phyloP scores from a whole-genome alignment of 2,888 invertebrate genomes.

The Fragum sueziense region DNA sequence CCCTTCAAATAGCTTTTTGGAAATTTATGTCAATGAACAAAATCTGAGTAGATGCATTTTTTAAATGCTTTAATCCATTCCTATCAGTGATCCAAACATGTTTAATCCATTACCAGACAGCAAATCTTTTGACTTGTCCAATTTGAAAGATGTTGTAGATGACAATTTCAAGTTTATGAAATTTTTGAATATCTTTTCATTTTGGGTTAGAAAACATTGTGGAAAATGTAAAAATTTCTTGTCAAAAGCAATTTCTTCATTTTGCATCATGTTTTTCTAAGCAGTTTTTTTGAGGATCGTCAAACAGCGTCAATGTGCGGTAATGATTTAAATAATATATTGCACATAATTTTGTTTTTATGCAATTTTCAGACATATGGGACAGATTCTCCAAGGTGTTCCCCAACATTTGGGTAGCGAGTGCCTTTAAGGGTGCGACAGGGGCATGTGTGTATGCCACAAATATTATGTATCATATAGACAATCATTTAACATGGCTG shows the following conservation, averaged over 20 bases:
- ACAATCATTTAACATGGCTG: conserved; percentile 90
- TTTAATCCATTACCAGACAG: no score
- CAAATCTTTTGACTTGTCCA: no score
- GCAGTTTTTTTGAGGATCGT: background rate
- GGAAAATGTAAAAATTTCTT: no score
- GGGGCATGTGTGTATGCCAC: conserved; percentile 88
- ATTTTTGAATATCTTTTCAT: no score
- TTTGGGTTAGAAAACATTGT: no score
- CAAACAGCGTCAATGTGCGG: background rate
- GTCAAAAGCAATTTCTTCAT: no score
- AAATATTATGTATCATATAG: conserved; percentile 87
- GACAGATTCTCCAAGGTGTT: conserved; percentile 87
- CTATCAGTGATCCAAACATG: background rate
- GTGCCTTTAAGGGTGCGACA: conserved; percentile 94
- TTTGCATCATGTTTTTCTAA: no score
- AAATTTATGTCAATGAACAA: no score
- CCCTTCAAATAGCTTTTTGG: no score
- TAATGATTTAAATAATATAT: background rate
- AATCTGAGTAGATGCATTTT: background rate
- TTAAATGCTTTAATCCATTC: background rate
- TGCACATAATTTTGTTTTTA: background rate
- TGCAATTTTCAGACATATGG: conserved; percentile 81
- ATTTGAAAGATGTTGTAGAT: no score
- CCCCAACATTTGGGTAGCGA: conserved; percentile 89
- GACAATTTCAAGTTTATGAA: no score